These are phyloP conservation scores for Bettongia penicillata DNA, from an alignment of 2,113 vertebrate species.

Conservation along the genomic window DNA sequence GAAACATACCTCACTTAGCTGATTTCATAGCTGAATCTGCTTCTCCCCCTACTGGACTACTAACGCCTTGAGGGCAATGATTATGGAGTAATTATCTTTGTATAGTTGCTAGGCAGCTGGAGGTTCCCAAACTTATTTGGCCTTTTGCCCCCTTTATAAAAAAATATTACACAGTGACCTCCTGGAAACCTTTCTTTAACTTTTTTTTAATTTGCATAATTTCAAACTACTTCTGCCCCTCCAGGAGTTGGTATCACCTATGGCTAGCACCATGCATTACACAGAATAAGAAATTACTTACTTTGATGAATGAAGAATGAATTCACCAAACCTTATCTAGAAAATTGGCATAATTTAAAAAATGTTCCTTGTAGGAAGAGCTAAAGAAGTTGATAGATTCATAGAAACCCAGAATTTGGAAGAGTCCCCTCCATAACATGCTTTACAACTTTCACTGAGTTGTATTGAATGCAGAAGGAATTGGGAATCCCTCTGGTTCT, in stretches of 20 bases:
- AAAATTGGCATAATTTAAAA: neutral
- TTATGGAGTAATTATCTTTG: neutral
- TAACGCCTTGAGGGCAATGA: neutral
- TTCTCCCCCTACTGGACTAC: neutral
- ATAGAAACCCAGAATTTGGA: neutral
- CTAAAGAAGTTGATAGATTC: neutral
- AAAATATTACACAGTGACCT: no score
- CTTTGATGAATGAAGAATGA: neutral
- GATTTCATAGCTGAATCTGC: neutral
- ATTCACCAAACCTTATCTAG: neutral
- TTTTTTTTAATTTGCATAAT: no score
- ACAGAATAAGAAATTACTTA: neutral
- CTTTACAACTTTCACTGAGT: neutral
- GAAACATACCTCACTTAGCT: neutral
- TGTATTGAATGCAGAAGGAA: neutral
- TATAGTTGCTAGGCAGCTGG: no score
- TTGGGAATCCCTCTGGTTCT: no score
- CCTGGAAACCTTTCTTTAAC: no score
- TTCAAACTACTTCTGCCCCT: no score
- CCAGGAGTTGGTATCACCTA: no score
- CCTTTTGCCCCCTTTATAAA: no score
- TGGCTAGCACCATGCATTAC: neutral
- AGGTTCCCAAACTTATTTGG: no score
- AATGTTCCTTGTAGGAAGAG: neutral
- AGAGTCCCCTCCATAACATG: neutral